Base-by-base conservation (phyloP, 2,888 invertebrate species). In the Hyposoter didymator region DNA sequence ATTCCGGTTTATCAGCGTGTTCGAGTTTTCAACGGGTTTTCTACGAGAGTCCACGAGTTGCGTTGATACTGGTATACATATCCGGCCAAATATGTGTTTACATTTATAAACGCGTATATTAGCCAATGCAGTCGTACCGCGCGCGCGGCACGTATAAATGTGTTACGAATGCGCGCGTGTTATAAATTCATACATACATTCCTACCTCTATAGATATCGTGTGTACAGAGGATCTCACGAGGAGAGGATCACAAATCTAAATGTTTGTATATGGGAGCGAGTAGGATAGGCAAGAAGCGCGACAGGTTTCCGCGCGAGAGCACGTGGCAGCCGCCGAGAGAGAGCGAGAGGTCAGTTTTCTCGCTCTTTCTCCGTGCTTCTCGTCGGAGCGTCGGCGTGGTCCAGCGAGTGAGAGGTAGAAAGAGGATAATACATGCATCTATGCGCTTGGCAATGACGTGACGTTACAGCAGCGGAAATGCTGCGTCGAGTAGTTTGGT, bases 301-400 rank as follows among this genome's bases (percentile, higher is more conserved):
- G 91, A 91, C 92, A 92, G 90, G 91, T 91, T 91, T 90, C 90
- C 89, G 85, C 76, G 88, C 89, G 85, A 75, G 88, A 83, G 88
- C 88, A 88, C 88, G 87, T 89, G 88, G 86, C 87, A 87, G 80
- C 59, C 10, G 28, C 22, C 19, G 52, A 52, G 52, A 52, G 76
- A 82, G 67, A 28, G 28, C 1, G 76, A 82, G 67, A 69, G 86
- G 85, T 82, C 88, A 81, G 78, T 81, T 17, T 35, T 75, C 47
- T 39, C 39, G 35, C 64, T 75, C 66, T 78, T 45, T 67, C 52
- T 52, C 52, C n/a, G 43, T 62, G 70, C 47, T 59, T 28, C 62
- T 72, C 70, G 78, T 72, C 28, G 80, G 55, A 67, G 74, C 66
- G 73, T 67, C 81, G 74, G 67, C 74, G 74, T 74, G 67, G 67